phyloP scores from a whole-genome alignment of 2,888 invertebrate genomes.

The Parnassius smintheus region DNA sequence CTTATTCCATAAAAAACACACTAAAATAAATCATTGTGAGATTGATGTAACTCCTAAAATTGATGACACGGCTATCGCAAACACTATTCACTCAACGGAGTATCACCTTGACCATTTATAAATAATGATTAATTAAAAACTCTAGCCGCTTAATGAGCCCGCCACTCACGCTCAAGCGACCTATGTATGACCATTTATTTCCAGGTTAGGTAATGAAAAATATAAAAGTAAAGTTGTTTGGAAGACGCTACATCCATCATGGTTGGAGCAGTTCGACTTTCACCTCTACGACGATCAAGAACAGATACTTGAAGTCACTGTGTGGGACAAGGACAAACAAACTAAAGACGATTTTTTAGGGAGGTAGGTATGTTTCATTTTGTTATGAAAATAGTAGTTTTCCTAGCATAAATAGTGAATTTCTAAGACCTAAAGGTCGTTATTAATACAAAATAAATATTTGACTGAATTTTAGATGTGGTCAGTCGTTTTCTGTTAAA shows the following conservation, averaged over 20 bases:
- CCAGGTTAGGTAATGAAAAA: conserved; percentile 96
- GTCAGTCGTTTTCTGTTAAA: too few relatives aligned
- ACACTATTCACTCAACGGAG: too few relatives aligned
- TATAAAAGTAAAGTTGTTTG: conserved; percentile 96
- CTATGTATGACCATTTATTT: conserved; percentile 29
- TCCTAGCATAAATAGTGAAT: not conserved
- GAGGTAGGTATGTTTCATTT: conserved; percentile 64
- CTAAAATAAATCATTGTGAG: too few relatives aligned
- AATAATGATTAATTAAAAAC: too few relatives aligned
- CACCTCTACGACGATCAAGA: conserved; percentile 97
- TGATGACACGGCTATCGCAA: too few relatives aligned
- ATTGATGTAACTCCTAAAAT: too few relatives aligned
- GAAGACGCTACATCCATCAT: conserved; percentile 92
- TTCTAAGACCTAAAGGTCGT: too few relatives aligned
- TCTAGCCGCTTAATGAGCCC: too few relatives aligned
- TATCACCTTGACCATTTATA: too few relatives aligned
- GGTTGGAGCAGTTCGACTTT: conserved; percentile 98
- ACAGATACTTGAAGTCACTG: conserved; percentile 93
- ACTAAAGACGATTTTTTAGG: conserved; percentile 94
- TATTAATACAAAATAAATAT: too few relatives aligned
- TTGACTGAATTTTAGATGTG: too few relatives aligned
- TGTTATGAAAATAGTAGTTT: conserved; percentile 10
- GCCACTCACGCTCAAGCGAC: not conserved
- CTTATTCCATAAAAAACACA: too few relatives aligned
- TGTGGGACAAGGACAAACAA: conserved; percentile 93